Base-by-base conservation (phyloP, 2,797 vertebrate genomes). In the Kryptopterus vitreolus region DNA sequence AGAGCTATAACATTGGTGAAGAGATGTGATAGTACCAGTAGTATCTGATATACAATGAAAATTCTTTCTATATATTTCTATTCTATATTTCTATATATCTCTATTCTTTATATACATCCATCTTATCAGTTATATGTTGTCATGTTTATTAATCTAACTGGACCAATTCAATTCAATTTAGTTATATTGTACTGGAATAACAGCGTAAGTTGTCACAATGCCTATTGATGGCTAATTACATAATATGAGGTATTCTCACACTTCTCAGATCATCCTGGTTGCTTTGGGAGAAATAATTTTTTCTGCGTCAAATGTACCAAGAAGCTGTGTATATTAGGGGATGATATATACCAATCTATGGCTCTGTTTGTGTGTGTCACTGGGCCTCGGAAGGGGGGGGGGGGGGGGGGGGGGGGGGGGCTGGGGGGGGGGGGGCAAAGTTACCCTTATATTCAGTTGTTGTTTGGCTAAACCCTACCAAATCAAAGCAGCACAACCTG, bases 241-340 rank as follows among this genome's bases (percentile, higher is more conserved):
- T 66, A 43, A 24, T 43, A 43, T n/a, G 4, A n/a, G 6, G 4
- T 48, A 69, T 50, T 71, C 4, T 55, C 29, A 55, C 13, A 26
- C 18, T 43, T 63, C 31, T 72, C 46, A 62, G 24, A 57, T 43
- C 35, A 22, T 52, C 35, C 26, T 63, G 61, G 35, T 29, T 70
- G 77, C 61, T 77, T 5, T 65, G 73, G 58, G 18, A 33, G 55
- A 63, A 35, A 75, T 68, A 58, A 73, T 83, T 79, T 53, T 69
- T 12, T 26, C 6, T 69, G 83, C 89, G 88, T 92, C 90, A 92
- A 92, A 86, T 91, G 88, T 86, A 88, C 88, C 87, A 86, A 72
- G 74, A 88, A 86, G 80, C 81, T 87, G 84, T 79, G 77, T 79
- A 66, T 81, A 43, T 79, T 66, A 43, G 80, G 79, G 83, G 82